Base-by-base conservation (phyloP, 2,797 vertebrate genomes). In the Cynodonichthys magdalenae region DNA sequence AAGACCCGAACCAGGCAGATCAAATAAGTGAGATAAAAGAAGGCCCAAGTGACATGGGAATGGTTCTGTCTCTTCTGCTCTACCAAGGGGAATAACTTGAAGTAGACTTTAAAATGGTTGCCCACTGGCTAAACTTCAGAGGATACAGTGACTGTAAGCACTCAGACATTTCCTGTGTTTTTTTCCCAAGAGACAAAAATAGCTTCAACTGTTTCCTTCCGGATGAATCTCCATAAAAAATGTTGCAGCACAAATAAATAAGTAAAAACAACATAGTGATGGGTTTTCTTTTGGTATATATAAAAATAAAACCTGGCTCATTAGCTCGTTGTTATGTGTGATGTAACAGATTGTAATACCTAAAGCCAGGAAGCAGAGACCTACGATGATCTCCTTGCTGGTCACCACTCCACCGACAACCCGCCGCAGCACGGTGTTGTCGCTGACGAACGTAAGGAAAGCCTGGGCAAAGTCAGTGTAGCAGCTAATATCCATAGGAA, bases 351-450 rank as follows among this genome's bases (percentile, higher is more conserved):
- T 53, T 9, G 45, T 60, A 54, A 4, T 89, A 99, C 98, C 96
- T 92, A 99, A 93, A 83, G 98, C 96, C 74, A 99, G 94, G 81
- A 99, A 81, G 90, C 98, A 99, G 87, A 99, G 95, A 89, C 95
- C 96, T 93, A 99, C 94, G 92, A 99, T 99, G 91, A 97, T 96
- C 90, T 98, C 96, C 94, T 97, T 99, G 94, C 96, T 98, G 92
- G 96, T 95, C 95, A 98, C 95, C 89, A 99, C 94, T 81, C 98
- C 96, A 66, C 95, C 93, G 84, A 96, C 92, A 90, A 99, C 92
- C 81, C 96, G 94, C 77, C 96, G 95, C 89, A 99, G 91, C 82
- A 95, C 92, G 79, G 91, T 96, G 95, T 96, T 96, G 93, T 99
- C 96, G 77, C 94, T 95, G 90, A 99, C 91, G 82, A 98, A 97